Percentiles rank a stretch among this genome's conserved stretches.
phyloP scores from a whole-genome alignment of 2,797 vertebrate species.

The Petrocephalus sullivani region DNA sequence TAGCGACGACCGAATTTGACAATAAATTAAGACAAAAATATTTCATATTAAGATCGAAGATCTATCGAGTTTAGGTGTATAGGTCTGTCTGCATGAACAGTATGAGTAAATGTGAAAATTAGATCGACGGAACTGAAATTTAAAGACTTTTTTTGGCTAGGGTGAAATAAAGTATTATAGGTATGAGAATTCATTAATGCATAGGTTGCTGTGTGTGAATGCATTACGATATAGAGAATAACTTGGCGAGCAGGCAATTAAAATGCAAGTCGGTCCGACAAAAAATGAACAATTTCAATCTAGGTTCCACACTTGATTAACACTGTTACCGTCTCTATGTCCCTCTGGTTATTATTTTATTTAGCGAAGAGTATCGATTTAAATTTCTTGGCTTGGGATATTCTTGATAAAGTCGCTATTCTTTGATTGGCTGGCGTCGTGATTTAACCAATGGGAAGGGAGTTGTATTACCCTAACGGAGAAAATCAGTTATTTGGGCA shows the following conservation, averaged over 20 bases:
- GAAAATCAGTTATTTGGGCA: conserved; percentile 66
- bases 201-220: neutral
- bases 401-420: conserved; percentile 58
- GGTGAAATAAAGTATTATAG: neutral
- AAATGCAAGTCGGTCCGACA: neutral
- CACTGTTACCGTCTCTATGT: neutral
- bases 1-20: neutral
- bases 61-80: too few species aligned
- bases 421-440: conserved; percentile 79
- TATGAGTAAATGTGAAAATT: neutral
- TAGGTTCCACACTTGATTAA: neutral
- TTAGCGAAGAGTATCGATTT: conserved; percentile 55
- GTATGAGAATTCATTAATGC: neutral
- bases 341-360: neutral
- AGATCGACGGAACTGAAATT: neutral
- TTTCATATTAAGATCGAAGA: neutral
- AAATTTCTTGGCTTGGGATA: conserved; percentile 47
- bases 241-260: neutral
- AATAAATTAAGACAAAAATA: neutral
- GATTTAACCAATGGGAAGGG: conserved; percentile 69
- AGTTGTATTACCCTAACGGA: conserved; percentile 72
- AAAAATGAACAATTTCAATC: neutral
- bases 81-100: neutral
- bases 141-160: neutral
- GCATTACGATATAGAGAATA: neutral